These are phyloP conservation scores for Austrofundulus limnaeus DNA, from an alignment of 2,113 vertebrate species.

Conservation along the genomic window DNA sequence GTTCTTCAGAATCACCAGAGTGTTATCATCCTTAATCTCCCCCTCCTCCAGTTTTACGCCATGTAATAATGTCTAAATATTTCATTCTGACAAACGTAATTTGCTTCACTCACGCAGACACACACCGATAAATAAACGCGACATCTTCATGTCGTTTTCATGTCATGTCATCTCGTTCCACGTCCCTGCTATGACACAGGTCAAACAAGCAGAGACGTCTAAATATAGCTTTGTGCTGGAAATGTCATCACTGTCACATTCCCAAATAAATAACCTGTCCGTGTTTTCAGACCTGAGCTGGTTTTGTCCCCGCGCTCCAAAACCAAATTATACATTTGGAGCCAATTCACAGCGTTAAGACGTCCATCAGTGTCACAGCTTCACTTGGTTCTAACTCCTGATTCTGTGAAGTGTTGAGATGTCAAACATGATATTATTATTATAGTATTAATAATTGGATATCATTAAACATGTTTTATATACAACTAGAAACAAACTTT, in stretches of 20 bases:
- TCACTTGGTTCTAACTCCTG: background rate
- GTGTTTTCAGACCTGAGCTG: slow-evolving; percentile 4
- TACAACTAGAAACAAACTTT: too few species aligned
- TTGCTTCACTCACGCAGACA: slow-evolving; percentile 1
- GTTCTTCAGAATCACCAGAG: background rate
- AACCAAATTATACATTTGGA: background rate
- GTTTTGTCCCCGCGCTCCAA: slow-evolving; percentile 2
- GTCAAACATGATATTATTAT: background rate
- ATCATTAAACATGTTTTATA: too few species aligned
- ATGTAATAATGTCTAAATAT: slow-evolving; percentile 3
- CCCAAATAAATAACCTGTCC: slow-evolving; percentile 23
- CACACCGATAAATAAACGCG: slow-evolving; percentile 35
- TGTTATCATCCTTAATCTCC: background rate
- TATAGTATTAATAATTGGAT: too few species aligned
- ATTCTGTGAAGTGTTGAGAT: background rate
- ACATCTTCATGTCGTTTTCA: slow-evolving; percentile 37
- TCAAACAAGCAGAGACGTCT: slow-evolving; percentile 26
- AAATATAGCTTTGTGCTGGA: slow-evolving; percentile 58
- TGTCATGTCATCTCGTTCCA: slow-evolving; percentile 64
- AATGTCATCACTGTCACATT: slow-evolving; percentile 53
- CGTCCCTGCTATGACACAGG: slow-evolving; percentile 52
- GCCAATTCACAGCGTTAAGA: background rate
- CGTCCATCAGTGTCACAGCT: background rate
- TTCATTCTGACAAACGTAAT: slow-evolving; percentile 16
- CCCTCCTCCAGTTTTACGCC: background rate